Conservation (phyloP, 2,113 vertebrate genomes). For the Aepyceros melampus region DNA sequence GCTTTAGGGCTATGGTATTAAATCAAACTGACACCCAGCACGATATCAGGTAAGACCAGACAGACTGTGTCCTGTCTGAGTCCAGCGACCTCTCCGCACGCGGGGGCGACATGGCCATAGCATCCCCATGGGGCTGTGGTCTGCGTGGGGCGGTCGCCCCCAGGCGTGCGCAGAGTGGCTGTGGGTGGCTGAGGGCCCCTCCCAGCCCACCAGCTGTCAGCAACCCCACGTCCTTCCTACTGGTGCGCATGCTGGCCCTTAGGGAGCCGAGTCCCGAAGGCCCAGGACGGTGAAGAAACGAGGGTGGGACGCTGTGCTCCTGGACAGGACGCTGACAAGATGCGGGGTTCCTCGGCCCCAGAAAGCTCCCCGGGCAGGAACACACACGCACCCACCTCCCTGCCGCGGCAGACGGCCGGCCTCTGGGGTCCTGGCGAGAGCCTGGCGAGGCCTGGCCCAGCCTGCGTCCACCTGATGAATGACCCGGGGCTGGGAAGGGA, state of each 20-base stretch:
- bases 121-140: accelerated
- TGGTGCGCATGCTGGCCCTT: accelerated
- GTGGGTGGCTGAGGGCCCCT: neutral
- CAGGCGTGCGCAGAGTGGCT: accelerated
- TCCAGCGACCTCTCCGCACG: neutral
- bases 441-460: too few species aligned
- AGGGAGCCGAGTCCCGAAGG: accelerated
- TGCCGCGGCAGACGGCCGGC: accelerated
- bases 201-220: neutral
- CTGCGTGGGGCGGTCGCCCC: too few species aligned
- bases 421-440: neutral
- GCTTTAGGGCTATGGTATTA: neutral
- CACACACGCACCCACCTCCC: accelerated
- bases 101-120: accelerated
- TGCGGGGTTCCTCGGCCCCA: neutral
- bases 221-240: accelerated
- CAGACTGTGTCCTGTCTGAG: too few species aligned
- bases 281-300: accelerated
- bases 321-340: too few species aligned
- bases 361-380: neutral
- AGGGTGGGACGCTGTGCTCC: neutral
- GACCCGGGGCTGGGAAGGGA: neutral
- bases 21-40: neutral
- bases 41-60: too few species aligned
- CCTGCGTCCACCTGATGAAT: accelerated